Percentiles rank a stretch among this genome's conserved stretches.
Evolutionary conservation across 92 coral and sea anemone genomes (phyloP).

Genomic region (Epizoanthus illoricatus): DNA sequence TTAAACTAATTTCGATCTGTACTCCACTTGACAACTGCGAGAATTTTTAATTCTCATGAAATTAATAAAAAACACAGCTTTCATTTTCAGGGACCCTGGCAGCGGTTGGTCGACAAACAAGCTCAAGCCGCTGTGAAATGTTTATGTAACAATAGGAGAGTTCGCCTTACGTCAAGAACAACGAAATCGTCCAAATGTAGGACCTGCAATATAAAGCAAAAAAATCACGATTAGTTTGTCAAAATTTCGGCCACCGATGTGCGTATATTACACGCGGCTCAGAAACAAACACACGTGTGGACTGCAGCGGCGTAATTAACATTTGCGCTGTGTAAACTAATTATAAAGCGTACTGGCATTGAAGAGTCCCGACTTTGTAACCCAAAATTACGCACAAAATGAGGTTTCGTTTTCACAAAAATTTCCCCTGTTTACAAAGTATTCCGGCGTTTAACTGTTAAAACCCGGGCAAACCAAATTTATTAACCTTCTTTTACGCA

Average conservation of each 20-base stretch:
- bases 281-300: slow-evolving; percentile 62
- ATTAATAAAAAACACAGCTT: slow-evolving; percentile 58
- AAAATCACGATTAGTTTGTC: slow-evolving; percentile 41
- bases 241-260: slow-evolving; percentile 44
- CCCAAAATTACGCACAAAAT: slow-evolving; percentile 7
- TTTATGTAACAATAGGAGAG: slow-evolving; percentile 85
- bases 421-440: background rate
- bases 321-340: slow-evolving; percentile 86
- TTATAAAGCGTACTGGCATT: slow-evolving; percentile 55
- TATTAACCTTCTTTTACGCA: background rate
- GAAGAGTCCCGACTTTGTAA: slow-evolving; percentile 17
- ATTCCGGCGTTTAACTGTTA: background rate
- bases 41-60: slow-evolving; percentile 56
- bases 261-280: slow-evolving; percentile 49
- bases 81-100: slow-evolving; percentile 48
- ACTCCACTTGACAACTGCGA: slow-evolving; percentile 50
- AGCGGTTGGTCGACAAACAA: slow-evolving; percentile 42
- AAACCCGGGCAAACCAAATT: background rate
- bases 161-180: slow-evolving; percentile 87
- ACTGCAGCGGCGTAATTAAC: slow-evolving; percentile 58
- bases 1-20: slow-evolving; percentile 52
- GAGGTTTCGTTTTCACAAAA: slow-evolving; percentile 36
- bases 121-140: slow-evolving; percentile 86
- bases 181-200: slow-evolving; percentile 89
- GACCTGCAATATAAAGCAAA: slow-evolving; percentile 58